These are phyloP conservation scores for Coremacera marginata DNA, from an alignment of 2,888 invertebrate genomes.

Conservation along the genomic window DNA sequence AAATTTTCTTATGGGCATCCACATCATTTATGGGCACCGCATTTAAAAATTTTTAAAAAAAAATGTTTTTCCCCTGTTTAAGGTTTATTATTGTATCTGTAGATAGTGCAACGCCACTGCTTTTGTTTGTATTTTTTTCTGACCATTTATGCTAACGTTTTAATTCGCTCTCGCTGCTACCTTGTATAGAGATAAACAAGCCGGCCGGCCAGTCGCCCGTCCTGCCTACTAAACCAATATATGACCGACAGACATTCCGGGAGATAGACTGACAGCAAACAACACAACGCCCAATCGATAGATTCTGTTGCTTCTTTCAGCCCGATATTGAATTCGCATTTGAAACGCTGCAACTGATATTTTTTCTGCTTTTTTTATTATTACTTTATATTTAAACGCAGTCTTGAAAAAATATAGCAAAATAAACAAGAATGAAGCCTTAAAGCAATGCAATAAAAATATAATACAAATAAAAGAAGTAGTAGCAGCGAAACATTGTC, in stretches of 20 bases:
- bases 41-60: no score
- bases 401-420: neutral
- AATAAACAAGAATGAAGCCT: conserved; percentile 2
- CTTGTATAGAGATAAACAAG: conserved; percentile 18
- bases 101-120: conserved; percentile 7
- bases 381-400: neutral
- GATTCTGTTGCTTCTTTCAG: neutral
- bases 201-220: conserved; percentile 2
- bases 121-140: neutral
- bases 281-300: neutral
- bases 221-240: neutral
- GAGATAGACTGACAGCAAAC: conserved; percentile 8
- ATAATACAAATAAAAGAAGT: conserved; percentile 4
- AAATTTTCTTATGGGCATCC: no score
- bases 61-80: no score
- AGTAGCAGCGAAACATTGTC: conserved; percentile 12
- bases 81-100: no score
- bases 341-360: neutral
- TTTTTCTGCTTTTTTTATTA: neutral
- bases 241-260: neutral
- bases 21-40: no score
- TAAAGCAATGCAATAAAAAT: conserved; percentile 7
- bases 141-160: conserved; percentile 19
- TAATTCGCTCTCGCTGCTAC: conserved; percentile 12
- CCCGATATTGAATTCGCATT: neutral